These are phyloP conservation scores for Phrynocephalus versicolor DNA, from an alignment of 2,113 vertebrate species.

Conservation along the genomic window DNA sequence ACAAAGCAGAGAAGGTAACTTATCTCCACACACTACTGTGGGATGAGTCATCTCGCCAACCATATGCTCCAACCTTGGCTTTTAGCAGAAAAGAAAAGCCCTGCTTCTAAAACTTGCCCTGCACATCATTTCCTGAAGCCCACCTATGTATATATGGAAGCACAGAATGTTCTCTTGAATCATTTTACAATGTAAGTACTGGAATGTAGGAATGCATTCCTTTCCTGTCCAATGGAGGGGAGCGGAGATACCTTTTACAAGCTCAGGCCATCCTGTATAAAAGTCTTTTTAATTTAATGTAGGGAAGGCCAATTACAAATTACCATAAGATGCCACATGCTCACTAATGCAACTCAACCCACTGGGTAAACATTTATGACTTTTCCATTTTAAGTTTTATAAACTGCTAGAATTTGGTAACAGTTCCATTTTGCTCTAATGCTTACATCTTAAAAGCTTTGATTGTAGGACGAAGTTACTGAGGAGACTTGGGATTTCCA, in stretches of 20 bases:
- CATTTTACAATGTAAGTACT: neutral
- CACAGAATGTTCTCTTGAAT: neutral
- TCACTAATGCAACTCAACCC: neutral
- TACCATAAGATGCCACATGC: neutral
- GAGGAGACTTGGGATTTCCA: neutral
- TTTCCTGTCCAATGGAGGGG: neutral
- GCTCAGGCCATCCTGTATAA: constrained; percentile 8
- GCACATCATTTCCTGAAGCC: neutral
- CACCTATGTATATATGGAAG: neutral
- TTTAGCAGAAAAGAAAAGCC: neutral
- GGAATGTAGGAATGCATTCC: neutral
- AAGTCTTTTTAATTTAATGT: constrained; percentile 10
- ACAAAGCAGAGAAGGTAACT: too few species aligned
- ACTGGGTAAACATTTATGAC: constrained; percentile 13
- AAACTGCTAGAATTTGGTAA: neutral
- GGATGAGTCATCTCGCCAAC: neutral
- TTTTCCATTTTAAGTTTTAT: constrained; percentile 19
- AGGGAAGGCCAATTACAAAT: constrained; percentile 4
- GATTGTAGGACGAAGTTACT: neutral
- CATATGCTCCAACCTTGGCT: too few species aligned
- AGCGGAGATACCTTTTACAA: neutral
- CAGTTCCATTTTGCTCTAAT: neutral
- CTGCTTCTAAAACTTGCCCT: neutral
- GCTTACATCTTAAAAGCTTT: constrained; percentile 11
- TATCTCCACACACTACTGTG: too few species aligned